Conservation (phyloP, 2,888 invertebrate species). For the Synergus laeviventris region DNA sequence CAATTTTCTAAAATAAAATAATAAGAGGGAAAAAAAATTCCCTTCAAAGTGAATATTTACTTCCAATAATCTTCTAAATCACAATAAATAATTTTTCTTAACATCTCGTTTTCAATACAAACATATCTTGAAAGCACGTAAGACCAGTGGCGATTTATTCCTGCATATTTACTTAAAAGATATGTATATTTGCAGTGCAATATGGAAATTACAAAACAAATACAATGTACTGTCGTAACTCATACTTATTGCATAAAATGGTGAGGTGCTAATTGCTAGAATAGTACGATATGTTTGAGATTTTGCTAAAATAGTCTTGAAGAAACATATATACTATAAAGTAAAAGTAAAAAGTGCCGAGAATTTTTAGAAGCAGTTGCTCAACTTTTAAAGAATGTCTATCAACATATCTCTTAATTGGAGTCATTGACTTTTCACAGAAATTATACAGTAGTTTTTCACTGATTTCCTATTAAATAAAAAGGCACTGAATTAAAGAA, state of each 20-base stretch:
- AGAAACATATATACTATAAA: not conserved
- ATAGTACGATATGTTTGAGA: not conserved
- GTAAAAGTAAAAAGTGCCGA: not conserved
- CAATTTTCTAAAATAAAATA: not conserved
- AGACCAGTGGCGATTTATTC: constrained; percentile 1
- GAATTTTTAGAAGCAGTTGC: not conserved
- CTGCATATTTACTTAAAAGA: constrained; percentile 24
- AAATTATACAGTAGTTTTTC: too few species aligned
- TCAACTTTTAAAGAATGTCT: too few species aligned
- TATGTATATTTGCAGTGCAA: constrained; percentile 14
- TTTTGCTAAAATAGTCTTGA: not conserved
- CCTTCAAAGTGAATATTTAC: not conserved
- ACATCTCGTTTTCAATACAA: not conserved
- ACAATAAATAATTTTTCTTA: not conserved
- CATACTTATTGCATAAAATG: constrained; percentile 2
- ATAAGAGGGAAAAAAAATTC: not conserved
- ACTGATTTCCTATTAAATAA: too few species aligned
- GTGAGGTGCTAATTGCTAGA: constrained; percentile 6
- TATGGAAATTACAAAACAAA: constrained; percentile 24
- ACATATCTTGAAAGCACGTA: not conserved
- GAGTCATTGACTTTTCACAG: too few species aligned
- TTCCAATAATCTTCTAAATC: not conserved
- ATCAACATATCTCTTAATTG: too few species aligned
- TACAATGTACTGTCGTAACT: not conserved
- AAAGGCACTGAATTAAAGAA: not conserved